Base-by-base conservation (phyloP, 2,797 vertebrate genomes). In the Lepidocolaptes lacrymiger region DNA sequence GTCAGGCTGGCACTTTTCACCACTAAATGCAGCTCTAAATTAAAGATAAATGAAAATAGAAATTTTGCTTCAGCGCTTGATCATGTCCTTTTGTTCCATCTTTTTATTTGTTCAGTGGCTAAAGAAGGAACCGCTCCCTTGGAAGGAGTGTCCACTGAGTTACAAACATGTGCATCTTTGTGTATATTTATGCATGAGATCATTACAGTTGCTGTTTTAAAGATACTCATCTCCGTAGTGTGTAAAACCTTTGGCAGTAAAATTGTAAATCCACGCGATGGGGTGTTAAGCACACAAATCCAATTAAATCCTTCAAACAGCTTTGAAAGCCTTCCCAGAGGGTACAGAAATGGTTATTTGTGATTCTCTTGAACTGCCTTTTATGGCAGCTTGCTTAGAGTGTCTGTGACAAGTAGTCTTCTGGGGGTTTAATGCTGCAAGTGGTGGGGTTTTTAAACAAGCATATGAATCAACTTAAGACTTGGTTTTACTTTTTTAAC, bases 301-400 rank as follows among this genome's bases (percentile, higher is more conserved):
- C 72, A 92, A 75, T 97, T 95, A 91, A 96, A 95, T 87, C 91
- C 71, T 85, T 96, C 91, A 88, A 78, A 94, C 61, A 88, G 77
- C 93, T 95, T 95, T 89, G 67, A 85, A 95, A 93, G 68, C 75
- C 67, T 95, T 96, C 95, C 95, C 96, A 96, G 91, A 96, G 96
- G 91, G 93, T 93, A 48, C 84, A 93, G 84, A 96, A 96, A 95
- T 94, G 90, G 88, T 94, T 96, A 71, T 89, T 78, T 95, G 85
- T 93, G 85, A 68, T 94, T 97, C 86, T 95, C 44, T 85, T 96
- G 82, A 80, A 89, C 73, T 95, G 93, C 71, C 96, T 86, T 95
- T 93, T 93, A 83, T 91, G 66, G 52, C 88, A 82, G 49, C 87
- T 95, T 75, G 21, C 94, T 95, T 92, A 88, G 89, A 93, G 67